Percentiles rank a stretch among this genome's conserved stretches.
Evolutionary conservation across 2,113 vertebrate species (phyloP).

Genomic region (Hucho hucho): DNA sequence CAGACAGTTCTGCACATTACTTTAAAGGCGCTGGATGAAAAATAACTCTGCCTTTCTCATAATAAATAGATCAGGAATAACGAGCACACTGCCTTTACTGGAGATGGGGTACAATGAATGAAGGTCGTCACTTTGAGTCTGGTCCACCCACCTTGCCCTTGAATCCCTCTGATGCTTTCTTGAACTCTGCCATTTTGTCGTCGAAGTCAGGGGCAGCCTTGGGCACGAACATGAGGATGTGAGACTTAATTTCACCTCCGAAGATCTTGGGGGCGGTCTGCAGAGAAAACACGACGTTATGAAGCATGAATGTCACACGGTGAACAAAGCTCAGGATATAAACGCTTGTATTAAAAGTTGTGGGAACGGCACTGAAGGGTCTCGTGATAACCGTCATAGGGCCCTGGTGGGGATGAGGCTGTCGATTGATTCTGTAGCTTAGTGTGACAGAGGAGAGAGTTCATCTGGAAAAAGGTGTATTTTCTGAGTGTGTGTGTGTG

Average conservation of each 20-base stretch:
- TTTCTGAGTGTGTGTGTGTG: background rate
- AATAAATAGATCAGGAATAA: no score
- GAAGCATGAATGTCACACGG: background rate
- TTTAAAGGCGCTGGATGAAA: no score
- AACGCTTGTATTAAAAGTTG: background rate
- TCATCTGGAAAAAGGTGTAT: background rate
- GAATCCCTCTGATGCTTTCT: conserved; percentile 85
- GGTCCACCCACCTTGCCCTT: conserved; percentile 85
- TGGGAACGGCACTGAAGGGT: background rate
- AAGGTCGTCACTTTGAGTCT: background rate
- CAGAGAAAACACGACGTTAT: background rate
- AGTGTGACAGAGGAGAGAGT: background rate
- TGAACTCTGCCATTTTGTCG: conserved; percentile 89
- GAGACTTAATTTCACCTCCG: conserved; percentile 98
- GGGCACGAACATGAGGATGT: conserved; percentile 93
- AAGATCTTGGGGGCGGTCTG: conserved; percentile 99
- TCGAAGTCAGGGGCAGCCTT: conserved; percentile 85
- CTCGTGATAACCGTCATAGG: no score
- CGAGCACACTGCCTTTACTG: background rate
- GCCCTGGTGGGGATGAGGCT: no score
- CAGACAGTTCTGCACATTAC: no score
- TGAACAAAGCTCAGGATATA: background rate
- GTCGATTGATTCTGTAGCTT: no score
- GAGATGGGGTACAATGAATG: background rate
- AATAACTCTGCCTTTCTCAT: no score